phyloP scores from a whole-genome alignment of 1,140 invertebrate genomes.

The Psilanteris sp. region DNA sequence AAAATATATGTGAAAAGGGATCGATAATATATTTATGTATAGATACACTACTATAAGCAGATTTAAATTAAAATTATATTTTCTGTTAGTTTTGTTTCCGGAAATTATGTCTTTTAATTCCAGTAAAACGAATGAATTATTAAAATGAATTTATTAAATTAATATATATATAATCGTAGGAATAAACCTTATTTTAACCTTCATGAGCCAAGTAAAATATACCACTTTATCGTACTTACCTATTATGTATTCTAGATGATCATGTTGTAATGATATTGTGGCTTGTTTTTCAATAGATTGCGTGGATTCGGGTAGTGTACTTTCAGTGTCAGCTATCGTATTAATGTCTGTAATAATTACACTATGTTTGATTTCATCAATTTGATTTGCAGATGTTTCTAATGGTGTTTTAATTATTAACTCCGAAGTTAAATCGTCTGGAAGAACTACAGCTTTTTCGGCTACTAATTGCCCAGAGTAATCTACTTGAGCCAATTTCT shows the following conservation, averaged over 20 bases:
- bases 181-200: too few relatives aligned
- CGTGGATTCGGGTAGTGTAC: constrained; percentile 74
- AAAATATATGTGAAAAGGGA: too few relatives aligned
- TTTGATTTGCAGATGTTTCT: constrained; percentile 69
- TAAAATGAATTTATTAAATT: too few relatives aligned
- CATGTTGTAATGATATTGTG: constrained; percentile 67
- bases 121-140: too few relatives aligned
- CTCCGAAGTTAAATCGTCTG: constrained; percentile 68
- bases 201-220: background rate
- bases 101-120: too few relatives aligned
- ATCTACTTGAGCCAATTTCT: constrained; percentile 70
- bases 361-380: constrained; percentile 77
- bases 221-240: constrained; percentile 77
- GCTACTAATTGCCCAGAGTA: constrained; percentile 74
- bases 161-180: too few relatives aligned
- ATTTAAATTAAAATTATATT: too few relatives aligned
- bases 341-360: constrained; percentile 80
- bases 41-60: too few relatives aligned
- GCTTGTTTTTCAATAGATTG: constrained; percentile 70
- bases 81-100: too few relatives aligned
- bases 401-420: constrained; percentile 69
- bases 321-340: constrained; percentile 78
- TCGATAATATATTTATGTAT: too few relatives aligned
- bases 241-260: constrained; percentile 76
- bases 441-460: constrained; percentile 68